phyloP scores from a whole-genome alignment of 2,113 vertebrate genomes.

The Phaetusa simplex region DNA sequence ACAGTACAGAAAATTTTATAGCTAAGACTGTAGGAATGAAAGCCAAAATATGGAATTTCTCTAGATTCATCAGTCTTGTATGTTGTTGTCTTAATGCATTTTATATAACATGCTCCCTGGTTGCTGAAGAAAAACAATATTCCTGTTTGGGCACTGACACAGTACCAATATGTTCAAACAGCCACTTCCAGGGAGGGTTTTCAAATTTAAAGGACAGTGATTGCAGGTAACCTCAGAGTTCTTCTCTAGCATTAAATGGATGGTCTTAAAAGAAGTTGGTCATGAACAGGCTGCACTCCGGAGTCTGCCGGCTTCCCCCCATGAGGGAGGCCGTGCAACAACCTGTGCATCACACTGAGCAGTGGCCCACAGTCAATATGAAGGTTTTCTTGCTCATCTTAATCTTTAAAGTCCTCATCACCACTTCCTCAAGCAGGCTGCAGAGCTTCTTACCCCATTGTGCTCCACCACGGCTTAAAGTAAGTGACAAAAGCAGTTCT shows the following conservation, averaged over 20 bases:
- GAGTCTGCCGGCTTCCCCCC: neutral
- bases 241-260: neutral
- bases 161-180: neutral
- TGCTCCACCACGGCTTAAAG: neutral
- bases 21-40: neutral
- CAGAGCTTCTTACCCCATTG: neutral
- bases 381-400: neutral
- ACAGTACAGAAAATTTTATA: neutral
- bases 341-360: rapidly evolving
- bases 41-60: neutral
- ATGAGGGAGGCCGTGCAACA: neutral
- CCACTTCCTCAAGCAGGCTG: neutral
- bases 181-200: neutral
- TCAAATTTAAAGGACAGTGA: neutral
- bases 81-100: neutral
- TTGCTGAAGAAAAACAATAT: neutral
- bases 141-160: neutral
- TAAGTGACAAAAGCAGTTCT: neutral
- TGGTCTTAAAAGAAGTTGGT: neutral
- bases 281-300: rapidly evolving
- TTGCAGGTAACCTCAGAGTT: neutral
- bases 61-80: neutral
- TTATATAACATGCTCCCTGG: neutral
- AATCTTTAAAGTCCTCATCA: neutral
- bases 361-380: rapidly evolving